phyloP scores from a whole-genome alignment of 2,113 vertebrate genomes.

The Alosa alosa region DNA sequence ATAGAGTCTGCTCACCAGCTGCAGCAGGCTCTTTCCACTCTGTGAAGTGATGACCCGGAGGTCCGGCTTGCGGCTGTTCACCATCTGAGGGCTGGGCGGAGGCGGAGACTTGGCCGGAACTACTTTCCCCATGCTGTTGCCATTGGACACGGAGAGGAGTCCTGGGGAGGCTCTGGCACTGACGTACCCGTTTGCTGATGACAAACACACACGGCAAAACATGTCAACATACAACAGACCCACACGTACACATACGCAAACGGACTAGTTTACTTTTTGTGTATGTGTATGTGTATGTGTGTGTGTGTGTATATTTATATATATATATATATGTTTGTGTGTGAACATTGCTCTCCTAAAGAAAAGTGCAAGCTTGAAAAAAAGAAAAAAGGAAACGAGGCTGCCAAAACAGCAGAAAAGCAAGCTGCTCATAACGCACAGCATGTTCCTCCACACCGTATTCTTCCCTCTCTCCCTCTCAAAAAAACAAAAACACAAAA shows the following conservation, averaged over 20 bases:
- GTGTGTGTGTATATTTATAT: too few relatives aligned
- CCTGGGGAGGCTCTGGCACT: conserved; percentile 93
- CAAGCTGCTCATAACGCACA: neutral
- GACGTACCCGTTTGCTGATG: conserved; percentile 89
- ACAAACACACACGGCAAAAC: conserved; percentile 46
- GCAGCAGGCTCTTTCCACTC: conserved; percentile 90
- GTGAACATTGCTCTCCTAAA: neutral
- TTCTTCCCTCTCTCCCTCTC: neutral
- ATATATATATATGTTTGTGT: neutral
- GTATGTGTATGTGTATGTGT: neutral
- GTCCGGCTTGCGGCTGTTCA: conserved; percentile 89
- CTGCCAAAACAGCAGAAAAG: neutral
- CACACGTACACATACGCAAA: neutral
- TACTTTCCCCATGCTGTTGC: conserved; percentile 91
- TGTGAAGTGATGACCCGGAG: conserved; percentile 96
- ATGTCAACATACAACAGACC: neutral
- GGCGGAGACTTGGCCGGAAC: conserved; percentile 90
- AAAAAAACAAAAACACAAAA: neutral
- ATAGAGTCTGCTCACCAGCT: conserved; percentile 83
- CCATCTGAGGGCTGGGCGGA: conserved; percentile 79
- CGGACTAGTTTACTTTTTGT: neutral
- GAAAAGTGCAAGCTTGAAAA: neutral
- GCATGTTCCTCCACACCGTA: neutral
- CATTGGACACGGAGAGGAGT: conserved; percentile 91
- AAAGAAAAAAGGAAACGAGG: neutral